phyloP scores from a whole-genome alignment of 2,797 vertebrate genomes.

The Heteromormyrus szaboi region DNA sequence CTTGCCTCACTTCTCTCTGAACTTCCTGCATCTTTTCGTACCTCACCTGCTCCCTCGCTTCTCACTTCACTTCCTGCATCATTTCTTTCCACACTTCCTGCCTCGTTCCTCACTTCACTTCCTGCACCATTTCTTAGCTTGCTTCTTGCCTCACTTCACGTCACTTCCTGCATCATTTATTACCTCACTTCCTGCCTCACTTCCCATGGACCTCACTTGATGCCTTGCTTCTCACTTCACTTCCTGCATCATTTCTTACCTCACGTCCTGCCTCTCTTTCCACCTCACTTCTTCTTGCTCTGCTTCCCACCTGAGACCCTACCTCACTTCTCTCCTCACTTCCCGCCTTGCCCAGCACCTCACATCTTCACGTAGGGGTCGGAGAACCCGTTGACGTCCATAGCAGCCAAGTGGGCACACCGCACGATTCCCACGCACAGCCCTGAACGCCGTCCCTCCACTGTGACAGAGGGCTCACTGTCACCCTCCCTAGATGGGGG shows the following conservation, averaged over 20 bases:
- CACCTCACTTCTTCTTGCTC: background rate
- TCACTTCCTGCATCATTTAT: background rate
- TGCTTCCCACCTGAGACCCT: background rate
- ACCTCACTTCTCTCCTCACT: background rate
- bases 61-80: background rate
- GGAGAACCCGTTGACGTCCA: slow-evolving; percentile 84
- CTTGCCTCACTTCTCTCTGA: background rate
- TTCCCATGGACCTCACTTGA: background rate
- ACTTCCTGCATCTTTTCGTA: background rate
- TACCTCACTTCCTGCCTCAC: slow-evolving; percentile 60
- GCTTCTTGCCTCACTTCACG: slow-evolving; percentile 24
- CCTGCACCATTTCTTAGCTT: slow-evolving; percentile 36
- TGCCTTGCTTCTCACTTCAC: background rate
- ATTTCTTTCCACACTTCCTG: background rate
- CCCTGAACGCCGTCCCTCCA: slow-evolving; percentile 41
- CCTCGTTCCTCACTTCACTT: background rate
- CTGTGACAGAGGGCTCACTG: background rate
- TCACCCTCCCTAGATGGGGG: slow-evolving; percentile 39
- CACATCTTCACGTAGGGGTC: slow-evolving; percentile 85
- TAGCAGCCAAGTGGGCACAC: slow-evolving; percentile 79
- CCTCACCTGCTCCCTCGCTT: background rate
- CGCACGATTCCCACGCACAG: slow-evolving; percentile 73
- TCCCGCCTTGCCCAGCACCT: slow-evolving; percentile 35
- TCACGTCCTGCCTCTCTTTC: background rate
- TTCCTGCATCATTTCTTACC: background rate